Evolutionary conservation across 2,888 invertebrate genomes (phyloP).

Genomic region (Drosophila niveifrons): DNA sequence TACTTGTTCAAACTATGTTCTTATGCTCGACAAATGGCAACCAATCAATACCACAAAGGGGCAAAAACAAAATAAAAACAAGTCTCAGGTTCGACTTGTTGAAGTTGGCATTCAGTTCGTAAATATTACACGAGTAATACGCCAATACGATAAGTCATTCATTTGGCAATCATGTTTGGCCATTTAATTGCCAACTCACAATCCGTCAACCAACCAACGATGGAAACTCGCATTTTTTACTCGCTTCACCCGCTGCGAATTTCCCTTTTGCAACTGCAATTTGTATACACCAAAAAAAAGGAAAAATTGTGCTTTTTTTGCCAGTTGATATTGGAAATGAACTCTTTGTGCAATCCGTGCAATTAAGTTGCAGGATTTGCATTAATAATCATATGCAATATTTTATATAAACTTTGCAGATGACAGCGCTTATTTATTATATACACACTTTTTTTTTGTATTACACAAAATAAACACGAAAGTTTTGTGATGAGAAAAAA

Average conservation of each 20-base stretch:
- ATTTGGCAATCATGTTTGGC: conserved; percentile 71
- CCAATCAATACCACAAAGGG: conserved; percentile 65
- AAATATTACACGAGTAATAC: conserved; percentile 32
- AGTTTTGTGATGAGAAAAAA: conserved; percentile 20
- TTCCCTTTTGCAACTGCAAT: conserved; percentile 21
- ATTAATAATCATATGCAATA: conserved; percentile 32
- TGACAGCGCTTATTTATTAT: conserved; percentile 32
- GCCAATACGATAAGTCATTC: conserved; percentile 71
- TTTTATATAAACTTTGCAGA: conserved; percentile 25
- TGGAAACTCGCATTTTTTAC: conserved; percentile 48
- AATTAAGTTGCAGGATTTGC: conserved; percentile 52
- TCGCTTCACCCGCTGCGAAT: conserved; percentile 15
- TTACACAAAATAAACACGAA: conserved; percentile 13
- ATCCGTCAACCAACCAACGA: conserved; percentile 20
- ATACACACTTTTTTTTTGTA: conserved; percentile 5
- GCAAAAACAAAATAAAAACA: neutral
- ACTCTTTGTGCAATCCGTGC: conserved; percentile 53
- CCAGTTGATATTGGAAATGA: conserved; percentile 60
- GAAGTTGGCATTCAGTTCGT: conserved; percentile 45
- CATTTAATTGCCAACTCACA: conserved; percentile 66
- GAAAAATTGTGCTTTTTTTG: conserved; percentile 37
- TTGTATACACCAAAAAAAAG: conserved; percentile 13
- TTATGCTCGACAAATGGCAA: conserved; percentile 41
- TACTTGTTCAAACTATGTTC: neutral
- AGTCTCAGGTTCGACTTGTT: conserved; percentile 10